Percentiles rank a stretch among this genome's conserved stretches.
These are phyloP conservation scores for Hippocampus zosterae DNA, from an alignment of 2,113 vertebrate genomes.

Conservation along the genomic window DNA sequence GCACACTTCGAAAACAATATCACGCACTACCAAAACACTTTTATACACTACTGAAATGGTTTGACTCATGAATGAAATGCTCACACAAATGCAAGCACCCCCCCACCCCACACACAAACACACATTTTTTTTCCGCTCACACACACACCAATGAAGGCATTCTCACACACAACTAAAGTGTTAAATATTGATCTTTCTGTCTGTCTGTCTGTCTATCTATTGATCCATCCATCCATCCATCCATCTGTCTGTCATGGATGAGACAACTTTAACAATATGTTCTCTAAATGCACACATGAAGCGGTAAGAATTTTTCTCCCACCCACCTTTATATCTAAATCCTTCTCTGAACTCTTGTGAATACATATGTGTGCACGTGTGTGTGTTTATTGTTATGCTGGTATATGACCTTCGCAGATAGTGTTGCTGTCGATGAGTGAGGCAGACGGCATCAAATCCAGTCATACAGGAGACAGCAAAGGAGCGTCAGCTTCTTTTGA, in stretches of 20 bases:
- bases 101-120: too few relatives aligned
- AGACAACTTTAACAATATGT: slow-evolving; percentile 29
- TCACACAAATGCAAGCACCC: too few relatives aligned
- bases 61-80: too few relatives aligned
- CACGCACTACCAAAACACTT: too few relatives aligned
- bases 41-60: too few relatives aligned
- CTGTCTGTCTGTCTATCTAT: too few relatives aligned
- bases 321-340: slow-evolving; percentile 52
- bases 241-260: background rate
- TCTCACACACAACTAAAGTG: too few relatives aligned
- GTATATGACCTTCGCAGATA: slow-evolving; percentile 47
- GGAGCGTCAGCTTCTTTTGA: slow-evolving; percentile 20
- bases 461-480: slow-evolving; percentile 12
- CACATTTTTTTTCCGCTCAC: too few relatives aligned
- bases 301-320: slow-evolving; percentile 32
- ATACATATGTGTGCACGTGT: slow-evolving; percentile 15
- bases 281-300: slow-evolving; percentile 46
- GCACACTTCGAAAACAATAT: too few relatives aligned
- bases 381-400: slow-evolving; percentile 34
- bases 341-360: slow-evolving; percentile 42
- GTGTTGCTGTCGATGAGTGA: slow-evolving; percentile 37
- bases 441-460: slow-evolving; percentile 56
- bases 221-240: background rate
- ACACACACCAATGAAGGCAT: too few relatives aligned
- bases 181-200: too few relatives aligned